Evolutionary conservation across 2,113 vertebrate genomes (phyloP).

Genomic region (Odocoileus hemionus): DNA sequence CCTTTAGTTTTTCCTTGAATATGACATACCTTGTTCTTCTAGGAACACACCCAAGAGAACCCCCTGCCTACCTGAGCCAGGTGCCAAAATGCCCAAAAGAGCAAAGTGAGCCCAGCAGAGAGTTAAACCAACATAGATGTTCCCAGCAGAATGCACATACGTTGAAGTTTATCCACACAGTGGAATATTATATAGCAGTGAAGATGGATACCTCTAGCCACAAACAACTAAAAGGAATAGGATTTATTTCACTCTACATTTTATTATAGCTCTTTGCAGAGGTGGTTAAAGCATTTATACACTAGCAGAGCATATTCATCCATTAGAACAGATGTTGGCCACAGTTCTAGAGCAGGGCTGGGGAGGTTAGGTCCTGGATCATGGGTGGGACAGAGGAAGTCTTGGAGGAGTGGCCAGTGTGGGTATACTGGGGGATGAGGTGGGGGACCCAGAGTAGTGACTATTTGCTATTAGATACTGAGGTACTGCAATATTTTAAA

Average conservation of each 20-base stretch:
- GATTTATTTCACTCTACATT: not conserved
- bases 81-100: no score
- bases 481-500: not conserved
- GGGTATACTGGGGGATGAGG: no score
- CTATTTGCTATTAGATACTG: not conserved
- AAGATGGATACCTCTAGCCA: not conserved
- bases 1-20: not conserved
- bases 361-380: not conserved
- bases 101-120: not conserved
- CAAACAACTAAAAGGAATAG: not conserved
- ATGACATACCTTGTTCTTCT: not conserved
- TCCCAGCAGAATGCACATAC: accelerated
- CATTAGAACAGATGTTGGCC: not conserved
- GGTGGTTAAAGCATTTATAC: not conserved
- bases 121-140: accelerated
- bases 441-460: not conserved
- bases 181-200: accelerated
- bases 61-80: accelerated
- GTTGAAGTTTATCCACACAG: accelerated
- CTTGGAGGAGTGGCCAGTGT: not conserved
- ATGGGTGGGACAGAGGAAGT: not conserved
- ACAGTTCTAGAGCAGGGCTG: not conserved
- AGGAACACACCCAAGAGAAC: not conserved
- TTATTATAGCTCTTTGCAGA: not conserved
- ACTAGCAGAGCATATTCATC: not conserved